Percentiles rank a stretch among this genome's conserved stretches.
Conservation (phyloP, 2,888 invertebrate genomes). For the Mactromeris polynyma region DNA sequence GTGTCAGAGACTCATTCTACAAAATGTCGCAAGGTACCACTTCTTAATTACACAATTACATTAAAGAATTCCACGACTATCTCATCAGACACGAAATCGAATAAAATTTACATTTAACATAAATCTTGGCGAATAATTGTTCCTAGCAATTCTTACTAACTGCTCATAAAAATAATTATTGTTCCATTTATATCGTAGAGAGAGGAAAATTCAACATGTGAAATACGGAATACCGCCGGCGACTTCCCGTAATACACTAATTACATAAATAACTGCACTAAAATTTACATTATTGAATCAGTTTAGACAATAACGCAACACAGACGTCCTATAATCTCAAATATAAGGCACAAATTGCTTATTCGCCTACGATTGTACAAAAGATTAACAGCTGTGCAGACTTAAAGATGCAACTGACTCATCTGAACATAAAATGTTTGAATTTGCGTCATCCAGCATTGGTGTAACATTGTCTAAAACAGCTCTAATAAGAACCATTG, state of each 20-base stretch:
- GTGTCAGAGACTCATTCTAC: neutral
- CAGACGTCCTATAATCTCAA: too few relatives aligned
- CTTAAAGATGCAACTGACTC: too few relatives aligned
- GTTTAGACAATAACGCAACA: neutral
- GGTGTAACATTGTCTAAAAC: too few relatives aligned
- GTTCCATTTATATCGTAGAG: neutral
- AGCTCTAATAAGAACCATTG: too few relatives aligned
- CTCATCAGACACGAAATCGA: neutral
- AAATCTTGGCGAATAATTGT: conserved; percentile 8
- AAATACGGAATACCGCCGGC: neutral
- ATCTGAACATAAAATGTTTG: too few relatives aligned
- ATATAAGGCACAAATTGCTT: too few relatives aligned
- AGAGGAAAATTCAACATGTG: neutral
- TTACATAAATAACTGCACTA: neutral
- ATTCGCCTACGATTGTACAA: too few relatives aligned
- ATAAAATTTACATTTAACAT: conserved; percentile 10
- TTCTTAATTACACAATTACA: conserved; percentile 13
- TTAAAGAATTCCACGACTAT: neutral
- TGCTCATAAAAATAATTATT: neutral
- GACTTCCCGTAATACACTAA: neutral
- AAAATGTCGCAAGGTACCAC: neutral
- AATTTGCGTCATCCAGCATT: too few relatives aligned
- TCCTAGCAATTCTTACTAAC: neutral
- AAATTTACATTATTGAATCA: neutral
- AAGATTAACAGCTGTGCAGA: too few relatives aligned